Conservation (phyloP, 2,888 invertebrate species). For the Orthonevra nobilis region DNA sequence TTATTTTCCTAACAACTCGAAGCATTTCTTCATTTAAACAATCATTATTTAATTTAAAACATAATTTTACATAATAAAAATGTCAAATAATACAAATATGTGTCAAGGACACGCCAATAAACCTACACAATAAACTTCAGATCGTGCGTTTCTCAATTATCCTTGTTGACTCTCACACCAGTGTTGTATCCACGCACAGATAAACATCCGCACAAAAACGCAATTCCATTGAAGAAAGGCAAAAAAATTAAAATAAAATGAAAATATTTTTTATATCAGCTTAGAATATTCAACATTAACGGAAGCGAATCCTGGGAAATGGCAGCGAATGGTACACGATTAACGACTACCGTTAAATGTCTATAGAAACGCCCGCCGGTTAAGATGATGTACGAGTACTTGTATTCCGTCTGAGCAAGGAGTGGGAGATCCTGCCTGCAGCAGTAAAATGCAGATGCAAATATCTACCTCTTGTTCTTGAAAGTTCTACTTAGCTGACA, state of each 20-base stretch:
- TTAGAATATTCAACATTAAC: slow-evolving; percentile 16
- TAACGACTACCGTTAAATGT: slow-evolving; percentile 30
- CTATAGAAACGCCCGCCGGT: not conserved
- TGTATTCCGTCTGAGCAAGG: slow-evolving; percentile 34
- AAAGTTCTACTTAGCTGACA: slow-evolving; percentile 17
- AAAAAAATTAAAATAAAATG: too few relatives aligned
- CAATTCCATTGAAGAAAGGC: too few relatives aligned
- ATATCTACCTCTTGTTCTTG: slow-evolving; percentile 20
- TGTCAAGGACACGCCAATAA: slow-evolving; percentile 25
- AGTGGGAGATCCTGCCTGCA: slow-evolving; percentile 33
- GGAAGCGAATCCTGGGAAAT: slow-evolving; percentile 1
- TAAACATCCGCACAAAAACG: too few relatives aligned
- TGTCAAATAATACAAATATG: slow-evolving; percentile 29
- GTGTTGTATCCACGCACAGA: too few relatives aligned
- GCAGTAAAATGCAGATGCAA: slow-evolving; percentile 33
- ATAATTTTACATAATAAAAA: slow-evolving; percentile 23
- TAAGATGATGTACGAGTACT: slow-evolving; percentile 1
- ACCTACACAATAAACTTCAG: slow-evolving; percentile 1
- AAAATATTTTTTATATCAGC: slow-evolving; percentile 22
- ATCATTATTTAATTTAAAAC: slow-evolving; percentile 7
- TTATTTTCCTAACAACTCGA: not conserved
- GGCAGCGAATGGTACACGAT: slow-evolving; percentile 3
- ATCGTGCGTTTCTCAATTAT: slow-evolving; percentile 4
- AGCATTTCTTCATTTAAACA: slow-evolving; percentile 1
- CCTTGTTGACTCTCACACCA: not conserved